A percentile compares a stretch with the other conserved stretches of the same genome.
Evolutionary conservation across 2,797 vertebrate genomes (phyloP).

Genomic region (Meda fulgida): DNA sequence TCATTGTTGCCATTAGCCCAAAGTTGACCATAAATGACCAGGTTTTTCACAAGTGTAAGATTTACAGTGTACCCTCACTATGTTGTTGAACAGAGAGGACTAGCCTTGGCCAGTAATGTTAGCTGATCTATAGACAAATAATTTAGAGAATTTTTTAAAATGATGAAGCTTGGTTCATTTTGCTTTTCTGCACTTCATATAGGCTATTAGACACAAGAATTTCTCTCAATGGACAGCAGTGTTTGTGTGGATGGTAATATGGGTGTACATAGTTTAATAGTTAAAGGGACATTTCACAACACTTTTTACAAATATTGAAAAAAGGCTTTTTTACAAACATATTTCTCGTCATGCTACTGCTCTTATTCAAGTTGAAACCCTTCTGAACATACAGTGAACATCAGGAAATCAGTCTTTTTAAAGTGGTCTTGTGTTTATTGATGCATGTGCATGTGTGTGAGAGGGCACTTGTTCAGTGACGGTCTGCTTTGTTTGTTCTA

Average conservation of each 20-base stretch:
- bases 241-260: neutral
- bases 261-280: slow-evolving; percentile 9
- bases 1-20: neutral
- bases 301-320: slow-evolving; percentile 22
- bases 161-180: neutral
- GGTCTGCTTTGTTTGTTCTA: slow-evolving; percentile 24
- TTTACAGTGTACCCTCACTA: neutral
- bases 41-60: slow-evolving; percentile 16
- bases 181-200: neutral
- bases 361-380: neutral
- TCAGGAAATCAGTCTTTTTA: slow-evolving; percentile 19
- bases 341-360: neutral
- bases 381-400: neutral
- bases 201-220: neutral
- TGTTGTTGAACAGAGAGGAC: neutral
- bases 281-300: neutral
- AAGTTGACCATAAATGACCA: slow-evolving; percentile 18
- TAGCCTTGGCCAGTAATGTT: slow-evolving; percentile 1
- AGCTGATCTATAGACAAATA: neutral
- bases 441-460: slow-evolving; percentile 33
- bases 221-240: neutral
- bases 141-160: neutral
- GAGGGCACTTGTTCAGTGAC: slow-evolving; percentile 23
- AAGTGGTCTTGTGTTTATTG: slow-evolving; percentile 30
- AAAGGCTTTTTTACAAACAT: slow-evolving; percentile 5